These are phyloP conservation scores for Eulacestoma nigropectus DNA, from an alignment of 2,113 vertebrate genomes.

Conservation along the genomic window DNA sequence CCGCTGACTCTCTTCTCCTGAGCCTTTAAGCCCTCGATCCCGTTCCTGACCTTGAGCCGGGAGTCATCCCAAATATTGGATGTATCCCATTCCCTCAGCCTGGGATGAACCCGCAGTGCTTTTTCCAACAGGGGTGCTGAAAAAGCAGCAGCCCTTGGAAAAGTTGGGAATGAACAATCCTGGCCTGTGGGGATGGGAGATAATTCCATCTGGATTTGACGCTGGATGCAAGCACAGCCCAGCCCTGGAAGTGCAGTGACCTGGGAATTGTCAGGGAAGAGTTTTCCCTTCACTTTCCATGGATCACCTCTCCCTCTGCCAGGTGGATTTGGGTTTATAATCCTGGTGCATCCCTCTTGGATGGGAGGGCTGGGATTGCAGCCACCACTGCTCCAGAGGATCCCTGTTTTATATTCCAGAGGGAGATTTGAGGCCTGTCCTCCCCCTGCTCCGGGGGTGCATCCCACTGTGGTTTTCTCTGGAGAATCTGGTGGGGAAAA, in stretches of 20 bases:
- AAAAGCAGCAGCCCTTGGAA: neutral
- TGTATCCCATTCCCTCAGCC: neutral
- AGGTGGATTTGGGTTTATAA: neutral
- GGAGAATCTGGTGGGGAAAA: neutral
- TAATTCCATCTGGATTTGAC: neutral
- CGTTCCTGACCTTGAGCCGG: neutral
- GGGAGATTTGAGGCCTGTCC: neutral
- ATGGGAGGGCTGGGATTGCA: neutral
- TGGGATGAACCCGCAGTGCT: neutral
- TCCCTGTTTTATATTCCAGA: neutral
- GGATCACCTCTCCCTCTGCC: neutral
- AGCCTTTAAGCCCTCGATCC: neutral
- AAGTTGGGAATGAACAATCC: neutral
- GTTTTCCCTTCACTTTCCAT: accelerated
- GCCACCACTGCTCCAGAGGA: neutral
- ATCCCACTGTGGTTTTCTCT: neutral
- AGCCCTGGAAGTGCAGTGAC: neutral
- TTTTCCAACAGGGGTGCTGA: neutral
- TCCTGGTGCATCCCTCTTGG: neutral
- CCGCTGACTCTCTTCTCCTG: neutral
- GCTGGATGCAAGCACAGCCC: neutral
- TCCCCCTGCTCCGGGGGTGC: neutral
- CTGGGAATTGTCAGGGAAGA: neutral
- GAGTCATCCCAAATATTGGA: neutral
- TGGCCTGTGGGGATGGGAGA: neutral